A percentile compares a stretch with the other conserved stretches of the same genome.
These are phyloP conservation scores for Sylvietta virens DNA, from an alignment of 2,113 vertebrate species.

Conservation along the genomic window DNA sequence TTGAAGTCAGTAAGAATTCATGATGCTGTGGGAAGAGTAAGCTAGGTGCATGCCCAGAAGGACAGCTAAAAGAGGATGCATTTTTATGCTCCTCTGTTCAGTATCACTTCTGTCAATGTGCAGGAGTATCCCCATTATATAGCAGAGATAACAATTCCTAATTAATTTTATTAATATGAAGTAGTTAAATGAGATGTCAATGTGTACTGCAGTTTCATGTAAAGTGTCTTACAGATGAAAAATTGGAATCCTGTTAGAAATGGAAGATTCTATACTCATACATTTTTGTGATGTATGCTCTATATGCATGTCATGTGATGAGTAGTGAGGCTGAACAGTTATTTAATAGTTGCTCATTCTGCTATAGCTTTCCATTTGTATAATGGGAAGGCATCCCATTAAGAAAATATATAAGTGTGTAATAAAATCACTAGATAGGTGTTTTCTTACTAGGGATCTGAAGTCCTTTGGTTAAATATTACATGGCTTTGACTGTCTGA, in stretches of 20 bases:
- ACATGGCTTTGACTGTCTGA: not conserved
- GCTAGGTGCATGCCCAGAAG: not conserved
- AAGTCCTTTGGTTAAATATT: not conserved
- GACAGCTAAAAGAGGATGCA: not conserved
- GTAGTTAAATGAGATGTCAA: not conserved
- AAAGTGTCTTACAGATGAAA: not conserved
- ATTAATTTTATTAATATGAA: not conserved
- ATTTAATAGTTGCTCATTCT: not conserved
- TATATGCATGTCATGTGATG: not conserved
- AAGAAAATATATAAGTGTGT: not conserved
- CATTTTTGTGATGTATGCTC: not conserved
- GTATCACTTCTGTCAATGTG: not conserved
- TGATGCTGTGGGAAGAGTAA: not conserved
- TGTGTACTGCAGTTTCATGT: not conserved
- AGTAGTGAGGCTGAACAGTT: not conserved
- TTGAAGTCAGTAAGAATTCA: not conserved
- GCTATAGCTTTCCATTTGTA: not conserved
- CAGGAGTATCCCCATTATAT: not conserved
- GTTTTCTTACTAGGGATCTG: not conserved
- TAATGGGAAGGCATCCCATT: not conserved
- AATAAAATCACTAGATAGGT: not conserved
- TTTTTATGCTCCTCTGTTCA: not conserved
- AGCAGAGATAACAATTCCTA: not conserved
- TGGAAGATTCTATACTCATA: not conserved
- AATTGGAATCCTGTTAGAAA: not conserved